Evolutionary conservation across 1,140 invertebrate species (phyloP).

Genomic region (Drosophila guanche): DNA sequence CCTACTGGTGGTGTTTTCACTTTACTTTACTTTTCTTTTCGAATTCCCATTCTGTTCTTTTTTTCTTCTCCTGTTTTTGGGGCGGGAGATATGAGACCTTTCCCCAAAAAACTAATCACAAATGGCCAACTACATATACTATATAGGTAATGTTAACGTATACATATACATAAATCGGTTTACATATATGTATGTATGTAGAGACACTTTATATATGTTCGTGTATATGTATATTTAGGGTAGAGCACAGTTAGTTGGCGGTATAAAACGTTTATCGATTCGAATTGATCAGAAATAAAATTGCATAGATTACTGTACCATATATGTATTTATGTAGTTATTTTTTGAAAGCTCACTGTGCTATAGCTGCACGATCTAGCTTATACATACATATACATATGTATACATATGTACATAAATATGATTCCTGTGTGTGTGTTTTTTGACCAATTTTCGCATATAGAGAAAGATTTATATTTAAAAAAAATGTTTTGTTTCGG

Average conservation of each 20-base stretch:
- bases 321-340: conserved; percentile 21
- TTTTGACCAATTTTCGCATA: conserved; percentile 53
- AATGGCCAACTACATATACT: conserved; percentile 61
- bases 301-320: conserved; percentile 19
- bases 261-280: conserved; percentile 74
- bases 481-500: conserved; percentile 71
- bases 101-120: conserved; percentile 71
- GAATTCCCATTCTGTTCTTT: conserved; percentile 25
- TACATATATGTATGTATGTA: conserved; percentile 23
- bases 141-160: conserved; percentile 56
- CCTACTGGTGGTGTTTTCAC: conserved; percentile 24
- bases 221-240: conserved; percentile 36
- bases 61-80: conserved; percentile 35
- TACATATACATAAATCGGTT: conserved; percentile 35
- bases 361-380: conserved; percentile 53
- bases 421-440: conserved; percentile 1
- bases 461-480: conserved; percentile 67
- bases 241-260: conserved; percentile 80
- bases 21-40: conserved; percentile 37
- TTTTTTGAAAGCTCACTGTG: conserved; percentile 57
- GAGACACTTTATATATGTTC: no score
- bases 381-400: conserved; percentile 42
- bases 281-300: conserved; percentile 62
- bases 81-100: conserved; percentile 42
- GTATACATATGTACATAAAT: conserved; percentile 21